Percentiles rank a stretch among this genome's conserved stretches.
These are phyloP conservation scores for Carposina sasakii DNA, from an alignment of 1,140 invertebrate species.

Conservation along the genomic window DNA sequence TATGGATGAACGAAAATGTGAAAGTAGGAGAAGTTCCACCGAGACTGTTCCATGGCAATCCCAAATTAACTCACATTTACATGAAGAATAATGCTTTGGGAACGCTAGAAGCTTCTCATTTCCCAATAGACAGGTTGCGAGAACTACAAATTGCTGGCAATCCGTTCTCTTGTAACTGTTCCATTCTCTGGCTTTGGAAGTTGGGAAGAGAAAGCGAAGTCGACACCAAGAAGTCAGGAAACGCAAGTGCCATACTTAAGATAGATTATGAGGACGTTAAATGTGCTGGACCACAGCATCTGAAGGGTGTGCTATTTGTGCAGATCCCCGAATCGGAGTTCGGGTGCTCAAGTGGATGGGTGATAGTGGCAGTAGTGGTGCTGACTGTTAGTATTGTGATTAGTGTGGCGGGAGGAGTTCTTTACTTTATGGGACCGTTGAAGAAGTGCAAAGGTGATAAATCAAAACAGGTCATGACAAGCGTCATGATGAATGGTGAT, in stretches of 20 bases:
- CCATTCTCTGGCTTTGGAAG: conserved; percentile 88
- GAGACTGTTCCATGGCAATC: conserved; percentile 83
- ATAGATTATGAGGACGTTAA: conserved; percentile 71
- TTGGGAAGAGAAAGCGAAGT: conserved; percentile 74
- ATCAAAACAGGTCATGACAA: conserved; percentile 68
- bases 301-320: conserved; percentile 64
- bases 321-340: conserved; percentile 75
- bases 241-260: conserved; percentile 54
- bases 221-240: conserved; percentile 45
- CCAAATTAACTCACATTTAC: conserved; percentile 81
- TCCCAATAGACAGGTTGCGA: conserved; percentile 82
- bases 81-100: conserved; percentile 81
- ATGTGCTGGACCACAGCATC: conserved; percentile 72
- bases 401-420: conserved; percentile 70
- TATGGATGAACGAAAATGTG: conserved; percentile 85
- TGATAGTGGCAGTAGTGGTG: conserved; percentile 72
- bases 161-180: conserved; percentile 90
- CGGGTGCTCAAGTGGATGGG: conserved; percentile 75
- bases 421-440: conserved; percentile 73
- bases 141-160: conserved; percentile 84
- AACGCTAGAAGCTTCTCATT: conserved; percentile 83
- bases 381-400: conserved; percentile 73
- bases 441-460: conserved; percentile 72
- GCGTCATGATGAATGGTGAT: conserved; percentile 67
- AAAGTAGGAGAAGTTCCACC: conserved; percentile 79